These are phyloP conservation scores for Sarcoramphus papa DNA, from an alignment of 2,797 vertebrate species.

Conservation along the genomic window DNA sequence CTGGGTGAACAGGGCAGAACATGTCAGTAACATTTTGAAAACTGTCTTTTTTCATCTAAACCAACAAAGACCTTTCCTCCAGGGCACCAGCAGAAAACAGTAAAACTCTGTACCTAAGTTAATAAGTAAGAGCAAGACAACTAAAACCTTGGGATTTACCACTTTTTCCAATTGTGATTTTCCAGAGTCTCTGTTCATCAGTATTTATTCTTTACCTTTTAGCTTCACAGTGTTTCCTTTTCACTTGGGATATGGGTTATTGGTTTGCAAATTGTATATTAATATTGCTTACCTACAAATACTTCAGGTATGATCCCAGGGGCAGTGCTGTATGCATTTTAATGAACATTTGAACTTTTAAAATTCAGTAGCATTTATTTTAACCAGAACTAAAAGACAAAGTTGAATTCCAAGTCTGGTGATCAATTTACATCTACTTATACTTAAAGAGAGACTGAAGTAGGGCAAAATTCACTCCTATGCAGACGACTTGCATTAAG, in stretches of 20 bases:
- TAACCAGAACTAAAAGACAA: slow-evolving; percentile 8
- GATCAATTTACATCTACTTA: not conserved
- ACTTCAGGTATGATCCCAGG: not conserved
- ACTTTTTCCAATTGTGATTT: not conserved
- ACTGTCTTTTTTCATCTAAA: not conserved
- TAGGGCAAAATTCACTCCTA: not conserved
- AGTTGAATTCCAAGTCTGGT: not conserved
- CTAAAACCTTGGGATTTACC: slow-evolving; percentile 43
- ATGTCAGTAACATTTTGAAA: not conserved
- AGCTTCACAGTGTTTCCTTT: slow-evolving; percentile 19
- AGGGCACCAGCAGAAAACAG: not conserved
- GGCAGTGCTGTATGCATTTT: not conserved
- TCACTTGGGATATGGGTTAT: slow-evolving; percentile 39
- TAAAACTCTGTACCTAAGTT: not conserved
- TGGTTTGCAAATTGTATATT: slow-evolving; percentile 58
- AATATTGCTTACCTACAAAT: slow-evolving; percentile 26
- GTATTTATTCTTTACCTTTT: slow-evolving; percentile 50
- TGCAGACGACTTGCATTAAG: not conserved
- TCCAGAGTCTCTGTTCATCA: slow-evolving; percentile 9
- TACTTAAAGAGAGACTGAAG: not conserved
- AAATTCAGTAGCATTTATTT: slow-evolving; percentile 28
- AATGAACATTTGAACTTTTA: slow-evolving; percentile 30
- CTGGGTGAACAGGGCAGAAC: not conserved
- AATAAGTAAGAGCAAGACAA: slow-evolving; percentile 40
- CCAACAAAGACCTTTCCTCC: not conserved